phyloP scores from a whole-genome alignment of 1,140 invertebrate genomes.

The Pogonomyrmex californicus region DNA sequence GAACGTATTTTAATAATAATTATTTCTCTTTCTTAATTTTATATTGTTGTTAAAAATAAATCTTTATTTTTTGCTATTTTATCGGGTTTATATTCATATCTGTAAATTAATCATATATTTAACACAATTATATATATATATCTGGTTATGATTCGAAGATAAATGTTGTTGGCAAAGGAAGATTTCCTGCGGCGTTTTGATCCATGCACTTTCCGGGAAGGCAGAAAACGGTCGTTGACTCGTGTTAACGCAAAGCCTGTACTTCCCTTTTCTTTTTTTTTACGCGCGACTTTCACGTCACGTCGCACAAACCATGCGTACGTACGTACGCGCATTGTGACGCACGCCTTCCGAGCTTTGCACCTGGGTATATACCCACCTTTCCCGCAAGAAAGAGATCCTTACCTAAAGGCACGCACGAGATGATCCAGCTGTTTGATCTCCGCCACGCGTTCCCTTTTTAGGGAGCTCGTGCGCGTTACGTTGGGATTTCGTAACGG shows the following conservation, averaged over 20 bases:
- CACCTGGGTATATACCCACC: constrained; percentile 75
- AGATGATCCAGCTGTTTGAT: constrained; percentile 87
- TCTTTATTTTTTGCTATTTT: neutral
- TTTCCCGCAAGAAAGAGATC: constrained; percentile 83
- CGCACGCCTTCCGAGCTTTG: constrained; percentile 73
- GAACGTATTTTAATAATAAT: neutral
- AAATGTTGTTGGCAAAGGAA: neutral
- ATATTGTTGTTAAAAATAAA: neutral
- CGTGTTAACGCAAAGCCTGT: constrained; percentile 38
- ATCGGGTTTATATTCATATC: no score
- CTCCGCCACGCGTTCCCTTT: constrained; percentile 82
- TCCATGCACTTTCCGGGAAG: constrained; percentile 6
- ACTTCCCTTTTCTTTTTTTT: constrained; percentile 42
- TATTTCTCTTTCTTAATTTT: neutral
- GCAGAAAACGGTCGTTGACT: constrained; percentile 58
- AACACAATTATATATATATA: neutral
- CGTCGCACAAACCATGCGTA: constrained; percentile 41
- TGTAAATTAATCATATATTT: no score
- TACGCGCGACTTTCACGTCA: constrained; percentile 66
- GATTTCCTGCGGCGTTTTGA: neutral
- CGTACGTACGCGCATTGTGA: constrained; percentile 70
- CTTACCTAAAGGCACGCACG: constrained; percentile 83
- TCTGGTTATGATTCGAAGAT: neutral
- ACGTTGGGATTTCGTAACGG: constrained; percentile 66
- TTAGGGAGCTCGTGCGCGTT: constrained; percentile 68